phyloP scores from a whole-genome alignment of 2,888 invertebrate genomes.

The Lithophane socia region DNA sequence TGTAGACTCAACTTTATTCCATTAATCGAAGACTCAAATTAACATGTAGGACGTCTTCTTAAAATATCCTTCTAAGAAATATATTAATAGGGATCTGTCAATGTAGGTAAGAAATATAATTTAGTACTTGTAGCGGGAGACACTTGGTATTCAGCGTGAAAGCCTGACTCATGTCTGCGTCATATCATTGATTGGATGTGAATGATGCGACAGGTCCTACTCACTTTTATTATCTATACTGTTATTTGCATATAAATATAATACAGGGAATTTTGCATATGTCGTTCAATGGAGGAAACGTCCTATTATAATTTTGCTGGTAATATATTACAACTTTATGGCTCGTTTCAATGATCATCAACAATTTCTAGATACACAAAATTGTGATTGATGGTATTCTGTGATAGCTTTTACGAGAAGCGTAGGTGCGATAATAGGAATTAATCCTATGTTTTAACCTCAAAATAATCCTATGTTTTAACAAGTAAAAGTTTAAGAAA shows the following conservation, averaged over 20 bases:
- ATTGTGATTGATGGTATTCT: no score
- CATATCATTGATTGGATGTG: conserved; percentile 47
- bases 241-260: conserved; percentile 45
- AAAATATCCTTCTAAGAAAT: conserved; percentile 41
- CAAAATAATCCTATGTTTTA: no score
- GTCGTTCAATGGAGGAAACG: conserved; percentile 14
- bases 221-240: conserved; percentile 35
- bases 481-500: no score
- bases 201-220: conserved; percentile 33
- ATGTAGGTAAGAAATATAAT: conserved; percentile 51
- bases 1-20: conserved; percentile 11
- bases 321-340: not conserved
- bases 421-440: no score
- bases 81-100: conserved; percentile 59
- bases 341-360: not conserved
- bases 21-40: conserved; percentile 6
- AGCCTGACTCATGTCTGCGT: conserved; percentile 35
- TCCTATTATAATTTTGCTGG: not conserved
- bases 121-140: conserved; percentile 48
- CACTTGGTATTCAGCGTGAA: conserved; percentile 54
- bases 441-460: no score
- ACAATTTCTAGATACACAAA: not conserved
- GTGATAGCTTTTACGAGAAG: not conserved
- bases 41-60: not conserved
- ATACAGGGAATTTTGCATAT: conserved; percentile 31